Percentiles rank a stretch among this genome's conserved stretches.
Evolutionary conservation across 2,888 invertebrate genomes (phyloP).

Genomic region (Latrodectus hesperus): DNA sequence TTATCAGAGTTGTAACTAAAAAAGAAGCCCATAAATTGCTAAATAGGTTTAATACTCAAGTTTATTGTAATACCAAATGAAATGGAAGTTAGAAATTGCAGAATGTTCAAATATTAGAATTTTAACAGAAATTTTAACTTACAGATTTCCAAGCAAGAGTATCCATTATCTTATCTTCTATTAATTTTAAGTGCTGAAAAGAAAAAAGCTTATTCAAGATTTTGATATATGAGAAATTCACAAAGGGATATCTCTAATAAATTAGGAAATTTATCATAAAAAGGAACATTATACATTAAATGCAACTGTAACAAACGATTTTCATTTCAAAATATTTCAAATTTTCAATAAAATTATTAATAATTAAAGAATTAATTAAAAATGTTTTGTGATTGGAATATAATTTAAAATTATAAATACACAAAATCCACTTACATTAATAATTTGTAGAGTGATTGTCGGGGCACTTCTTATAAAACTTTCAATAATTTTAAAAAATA

Average conservation of each 20-base stretch:
- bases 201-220: neutral
- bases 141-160: conserved; percentile 54
- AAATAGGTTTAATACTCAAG: no score
- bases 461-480: conserved; percentile 59
- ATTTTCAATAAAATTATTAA: neutral
- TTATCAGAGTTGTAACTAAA: no score
- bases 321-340: no score
- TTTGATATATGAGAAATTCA: no score
- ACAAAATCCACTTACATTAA: conserved; percentile 26
- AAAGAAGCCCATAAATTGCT: no score
- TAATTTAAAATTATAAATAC: no score
- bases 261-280: no score
- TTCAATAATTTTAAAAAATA: conserved; percentile 57
- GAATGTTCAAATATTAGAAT: neutral
- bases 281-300: no score
- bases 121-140: conserved; percentile 32
- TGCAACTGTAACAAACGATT: no score
- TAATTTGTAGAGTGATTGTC: conserved; percentile 51
- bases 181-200: conserved; percentile 54
- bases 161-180: conserved; percentile 58
- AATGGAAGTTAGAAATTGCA: neutral
- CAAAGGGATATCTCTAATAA: no score
- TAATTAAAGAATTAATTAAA: neutral
- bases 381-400: neutral
- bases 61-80: no score